A percentile compares a stretch with the other conserved stretches of the same genome.
These are phyloP conservation scores for Acromyrmex charruanus DNA, from an alignment of 1,140 invertebrate genomes.

Conservation along the genomic window DNA sequence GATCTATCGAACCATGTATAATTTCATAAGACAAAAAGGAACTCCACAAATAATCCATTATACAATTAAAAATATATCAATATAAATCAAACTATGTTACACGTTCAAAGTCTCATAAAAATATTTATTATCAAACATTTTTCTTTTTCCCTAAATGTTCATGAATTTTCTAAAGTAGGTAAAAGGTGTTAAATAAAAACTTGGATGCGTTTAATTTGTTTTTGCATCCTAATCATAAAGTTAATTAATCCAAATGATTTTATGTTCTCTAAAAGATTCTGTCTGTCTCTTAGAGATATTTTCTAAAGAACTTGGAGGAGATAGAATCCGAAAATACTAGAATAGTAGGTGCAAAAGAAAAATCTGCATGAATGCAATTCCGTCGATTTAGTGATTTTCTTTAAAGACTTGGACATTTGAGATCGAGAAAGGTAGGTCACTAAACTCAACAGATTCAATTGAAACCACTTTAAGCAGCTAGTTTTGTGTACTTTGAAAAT, in stretches of 20 bases:
- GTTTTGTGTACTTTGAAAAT: background rate
- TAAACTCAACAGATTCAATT: slow-evolving; percentile 30
- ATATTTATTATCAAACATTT: background rate
- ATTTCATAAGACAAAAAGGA: too few species aligned
- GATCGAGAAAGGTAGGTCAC: slow-evolving; percentile 16
- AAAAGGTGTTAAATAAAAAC: background rate
- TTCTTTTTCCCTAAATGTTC: background rate
- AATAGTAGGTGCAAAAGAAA: slow-evolving; percentile 47
- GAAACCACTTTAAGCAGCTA: background rate
- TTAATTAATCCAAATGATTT: background rate
- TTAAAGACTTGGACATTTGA: slow-evolving; percentile 28
- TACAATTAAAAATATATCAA: too few species aligned
- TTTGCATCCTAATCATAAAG: background rate
- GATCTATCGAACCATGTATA: too few species aligned
- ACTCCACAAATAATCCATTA: too few species aligned
- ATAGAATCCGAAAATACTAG: background rate
- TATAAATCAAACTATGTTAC: too few species aligned
- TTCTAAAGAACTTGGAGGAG: background rate
- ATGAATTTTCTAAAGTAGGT: background rate
- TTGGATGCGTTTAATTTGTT: background rate
- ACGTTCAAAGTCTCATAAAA: background rate
- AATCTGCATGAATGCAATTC: slow-evolving; percentile 64
- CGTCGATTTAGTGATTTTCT: slow-evolving; percentile 56
- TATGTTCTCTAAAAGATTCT: background rate
- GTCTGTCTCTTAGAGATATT: slow-evolving; percentile 6